Evolutionary conservation across 2,888 invertebrate genomes (phyloP), one percentile per base, ranked within the genome.

Genomic region (Monoplex corrugatus): DNA sequence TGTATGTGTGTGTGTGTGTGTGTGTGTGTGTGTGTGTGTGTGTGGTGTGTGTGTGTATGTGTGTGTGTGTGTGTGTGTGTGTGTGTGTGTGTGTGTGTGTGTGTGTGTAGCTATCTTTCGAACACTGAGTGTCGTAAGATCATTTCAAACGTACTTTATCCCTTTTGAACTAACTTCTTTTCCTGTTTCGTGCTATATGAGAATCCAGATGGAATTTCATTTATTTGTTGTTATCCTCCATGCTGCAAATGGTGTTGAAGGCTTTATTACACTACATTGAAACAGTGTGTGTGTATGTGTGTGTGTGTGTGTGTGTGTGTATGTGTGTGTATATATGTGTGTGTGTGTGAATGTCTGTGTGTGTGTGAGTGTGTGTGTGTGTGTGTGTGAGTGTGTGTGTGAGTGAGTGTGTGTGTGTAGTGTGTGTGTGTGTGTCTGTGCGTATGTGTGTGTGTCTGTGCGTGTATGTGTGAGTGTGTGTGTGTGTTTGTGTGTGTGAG

Each of bases 11-110:
- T 28, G 63, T 28, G 2, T 28, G 28, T 68, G 63, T 23, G 23
- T 68, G 63, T 68, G 63, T 68, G 63, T 23, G 23, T 3, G 50
- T 50, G 50, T 28, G 63, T 68, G 63, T 68, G 63, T 68, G n/a
- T n/a, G n/a, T n/a, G n/a, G n/a, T n/a, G n/a, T n/a, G n/a, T n/a
- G n/a, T n/a, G n/a, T n/a, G n/a, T n/a, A n/a, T 68, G 63, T 23
- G 28, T 68, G 63, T 68, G 63, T 68, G 63, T 68, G 63, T 68
- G 5, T 68, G 5, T 68, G 63, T 68, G 63, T 68, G 63, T 68
- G 63, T 68, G 63, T 68, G 63, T 68, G 63, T 68, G 63, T 68
- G 63, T 68, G 63, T 68, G 63, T 68, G 75, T 75, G 75, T 75
- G 75, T 75, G 75, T 75, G 75, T 75, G 35, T 75, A 38, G 57